Evolutionary conservation across 2,113 vertebrate species (phyloP), one percentile per base, ranked within the genome.

Genomic region (Mellivora capensis): DNA sequence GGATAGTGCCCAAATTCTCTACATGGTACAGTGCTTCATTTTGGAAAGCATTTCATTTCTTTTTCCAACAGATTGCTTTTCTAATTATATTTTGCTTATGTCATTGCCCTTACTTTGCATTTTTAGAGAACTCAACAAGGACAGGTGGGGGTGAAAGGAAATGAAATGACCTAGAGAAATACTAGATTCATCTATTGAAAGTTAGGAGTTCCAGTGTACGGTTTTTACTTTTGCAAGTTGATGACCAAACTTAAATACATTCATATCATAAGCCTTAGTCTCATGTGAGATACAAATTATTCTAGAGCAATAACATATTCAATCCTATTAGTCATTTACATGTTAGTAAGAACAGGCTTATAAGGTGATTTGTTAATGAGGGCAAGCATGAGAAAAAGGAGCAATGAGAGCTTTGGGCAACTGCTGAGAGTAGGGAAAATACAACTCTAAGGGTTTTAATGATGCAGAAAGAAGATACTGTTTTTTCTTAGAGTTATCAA

Each of bases 81-180:
- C 94, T 98, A 98, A 98, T 98, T 98, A 97, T 97, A 98, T 98
- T 98, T 97, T 97, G 97, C 96, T 97, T 95, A 98, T 98, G 97
- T 96, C 93, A 96, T 93, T 92, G 87, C 34, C 37, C 96, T 97
- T 97, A 96, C 76, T 97, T 97, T 94, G 87, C 81, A 96, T 96
- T 96, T 74, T 96, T 90, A 88, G 81, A 96, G 93, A 93, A 95
- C 82, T 90, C 79, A 94, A 76, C 54, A 91, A 97, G 91, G 87
- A 96, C 85, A 82, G n/a, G 6, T 77, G 67, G 54, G 67, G 59
- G 59, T 93, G 29, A 87, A 64, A 96, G 67, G 64, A 76, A 96
- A 44, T 17, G 88, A 94, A 93, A 79, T 91, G 81, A 86, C 92
- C 92, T 82, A 93, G 42, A 95, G 82, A 39, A 91, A 44, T 54